Percentiles rank a stretch among this genome's conserved stretches.
Evolutionary conservation across 1,140 invertebrate genomes (phyloP).

Genomic region (Antheraea pernyi): DNA sequence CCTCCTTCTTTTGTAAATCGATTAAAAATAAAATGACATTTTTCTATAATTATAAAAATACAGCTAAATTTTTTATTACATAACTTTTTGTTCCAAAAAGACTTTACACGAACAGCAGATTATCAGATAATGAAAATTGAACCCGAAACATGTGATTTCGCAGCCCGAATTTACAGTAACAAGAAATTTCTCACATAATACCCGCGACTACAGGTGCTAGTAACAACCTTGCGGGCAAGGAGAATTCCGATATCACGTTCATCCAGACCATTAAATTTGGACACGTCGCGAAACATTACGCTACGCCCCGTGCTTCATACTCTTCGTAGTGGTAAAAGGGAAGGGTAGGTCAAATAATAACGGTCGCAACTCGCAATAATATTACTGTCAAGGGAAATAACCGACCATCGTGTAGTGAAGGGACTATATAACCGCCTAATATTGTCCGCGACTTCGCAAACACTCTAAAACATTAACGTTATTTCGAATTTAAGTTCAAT

Average conservation of each 20-base stretch:
- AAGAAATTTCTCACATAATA: constrained; percentile 70
- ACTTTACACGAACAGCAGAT: not conserved
- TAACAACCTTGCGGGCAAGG: constrained; percentile 59
- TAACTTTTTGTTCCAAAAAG: not conserved
- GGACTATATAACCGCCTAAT: constrained; percentile 54
- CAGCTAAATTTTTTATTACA: no score
- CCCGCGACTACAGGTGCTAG: constrained; percentile 68
- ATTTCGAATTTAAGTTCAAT: not conserved
- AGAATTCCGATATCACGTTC: constrained; percentile 59
- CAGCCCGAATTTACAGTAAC: constrained; percentile 46
- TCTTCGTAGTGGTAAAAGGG: constrained; percentile 31
- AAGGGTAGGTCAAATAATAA: constrained; percentile 52
- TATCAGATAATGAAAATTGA: constrained; percentile 12
- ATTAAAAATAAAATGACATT: no score
- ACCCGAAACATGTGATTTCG: constrained; percentile 40
- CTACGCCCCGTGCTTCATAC: not conserved
- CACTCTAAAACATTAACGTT: constrained; percentile 28
- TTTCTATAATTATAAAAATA: no score
- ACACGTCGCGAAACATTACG: constrained; percentile 44
- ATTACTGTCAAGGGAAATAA: constrained; percentile 74
- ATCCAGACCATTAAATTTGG: constrained; percentile 40
- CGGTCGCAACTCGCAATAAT: constrained; percentile 61
- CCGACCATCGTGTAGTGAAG: constrained; percentile 53
- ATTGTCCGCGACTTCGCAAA: constrained; percentile 49
- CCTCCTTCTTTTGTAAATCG: no score